These are phyloP conservation scores for Dusona sp. DNA, from an alignment of 2,888 invertebrate species.

Conservation along the genomic window DNA sequence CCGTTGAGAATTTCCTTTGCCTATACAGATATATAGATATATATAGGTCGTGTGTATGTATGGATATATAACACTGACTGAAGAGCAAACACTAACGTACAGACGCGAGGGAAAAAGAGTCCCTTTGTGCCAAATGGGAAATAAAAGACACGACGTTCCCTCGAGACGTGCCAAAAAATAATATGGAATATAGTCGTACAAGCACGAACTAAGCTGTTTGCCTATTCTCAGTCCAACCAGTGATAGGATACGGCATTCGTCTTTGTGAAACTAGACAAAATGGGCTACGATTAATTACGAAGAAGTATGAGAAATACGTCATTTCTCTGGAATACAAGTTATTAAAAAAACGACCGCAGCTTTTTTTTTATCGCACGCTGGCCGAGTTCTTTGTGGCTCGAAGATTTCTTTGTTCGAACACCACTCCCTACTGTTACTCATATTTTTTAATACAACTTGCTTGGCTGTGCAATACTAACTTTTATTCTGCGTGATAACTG, in stretches of 20 bases:
- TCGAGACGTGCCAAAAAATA: conserved; percentile 50
- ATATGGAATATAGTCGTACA: conserved; percentile 9
- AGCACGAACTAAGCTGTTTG: conserved; percentile 24
- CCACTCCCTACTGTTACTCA: background rate
- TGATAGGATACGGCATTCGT: background rate
- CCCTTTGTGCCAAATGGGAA: conserved; percentile 44
- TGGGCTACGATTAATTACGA: background rate
- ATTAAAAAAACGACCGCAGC: background rate
- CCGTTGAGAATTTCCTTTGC: conserved; percentile 41
- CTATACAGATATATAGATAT: background rate
- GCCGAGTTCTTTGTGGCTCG: background rate
- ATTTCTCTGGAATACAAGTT: background rate
- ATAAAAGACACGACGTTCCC: conserved; percentile 24
- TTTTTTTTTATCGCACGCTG: background rate
- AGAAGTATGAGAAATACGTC: conserved; percentile 1
- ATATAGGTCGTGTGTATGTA: background rate
- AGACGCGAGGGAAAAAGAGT: conserved; percentile 15
- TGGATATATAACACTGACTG: background rate
- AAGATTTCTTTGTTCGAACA: background rate
- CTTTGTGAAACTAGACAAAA: background rate
- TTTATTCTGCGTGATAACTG: background rate
- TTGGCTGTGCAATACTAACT: background rate
- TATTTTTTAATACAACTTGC: background rate
- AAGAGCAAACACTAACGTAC: background rate
- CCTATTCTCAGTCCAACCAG: conserved; percentile 9